These are phyloP conservation scores for Synanceia verrucosa DNA, from an alignment of 2,797 vertebrate species.

Conservation along the genomic window DNA sequence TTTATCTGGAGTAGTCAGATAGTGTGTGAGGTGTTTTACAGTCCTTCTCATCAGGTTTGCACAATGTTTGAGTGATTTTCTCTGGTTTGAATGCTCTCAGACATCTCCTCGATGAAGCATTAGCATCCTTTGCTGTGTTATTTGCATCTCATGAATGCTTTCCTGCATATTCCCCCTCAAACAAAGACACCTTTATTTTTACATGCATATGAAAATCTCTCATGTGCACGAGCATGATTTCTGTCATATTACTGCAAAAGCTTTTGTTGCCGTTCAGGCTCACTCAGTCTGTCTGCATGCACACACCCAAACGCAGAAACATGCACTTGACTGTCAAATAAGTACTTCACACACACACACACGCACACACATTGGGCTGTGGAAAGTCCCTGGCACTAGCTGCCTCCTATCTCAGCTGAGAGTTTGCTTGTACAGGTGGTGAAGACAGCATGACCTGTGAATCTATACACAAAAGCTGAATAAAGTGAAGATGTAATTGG, in stretches of 20 bases:
- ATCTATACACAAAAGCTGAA: background rate
- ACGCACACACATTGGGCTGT: slow-evolving; percentile 22
- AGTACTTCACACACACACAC: background rate
- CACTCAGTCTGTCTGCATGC: slow-evolving; percentile 31
- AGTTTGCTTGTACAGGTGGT: slow-evolving; percentile 59
- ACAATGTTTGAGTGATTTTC: background rate
- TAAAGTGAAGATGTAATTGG: background rate
- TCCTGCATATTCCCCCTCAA: background rate
- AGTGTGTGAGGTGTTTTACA: slow-evolving; percentile 5
- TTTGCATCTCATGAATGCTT: background rate
- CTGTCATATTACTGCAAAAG: background rate
- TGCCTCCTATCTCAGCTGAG: slow-evolving; percentile 48
- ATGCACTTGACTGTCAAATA: slow-evolving; percentile 40
- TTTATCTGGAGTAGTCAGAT: slow-evolving; percentile 2
- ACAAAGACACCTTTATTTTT: background rate
- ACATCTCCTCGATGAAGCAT: background rate
- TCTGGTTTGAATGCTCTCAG: background rate
- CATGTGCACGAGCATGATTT: background rate
- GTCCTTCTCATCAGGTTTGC: slow-evolving; percentile 16
- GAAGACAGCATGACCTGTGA: slow-evolving; percentile 37
- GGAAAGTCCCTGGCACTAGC: slow-evolving; percentile 77
- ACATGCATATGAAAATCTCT: background rate
- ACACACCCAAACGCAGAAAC: slow-evolving; percentile 43
- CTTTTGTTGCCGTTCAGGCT: slow-evolving; percentile 24
- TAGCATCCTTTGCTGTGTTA: background rate